Evolutionary conservation across 1,140 invertebrate species (phyloP), one percentile per base, ranked within the genome.

Genomic region (Trichomalopsis sarcophagae): DNA sequence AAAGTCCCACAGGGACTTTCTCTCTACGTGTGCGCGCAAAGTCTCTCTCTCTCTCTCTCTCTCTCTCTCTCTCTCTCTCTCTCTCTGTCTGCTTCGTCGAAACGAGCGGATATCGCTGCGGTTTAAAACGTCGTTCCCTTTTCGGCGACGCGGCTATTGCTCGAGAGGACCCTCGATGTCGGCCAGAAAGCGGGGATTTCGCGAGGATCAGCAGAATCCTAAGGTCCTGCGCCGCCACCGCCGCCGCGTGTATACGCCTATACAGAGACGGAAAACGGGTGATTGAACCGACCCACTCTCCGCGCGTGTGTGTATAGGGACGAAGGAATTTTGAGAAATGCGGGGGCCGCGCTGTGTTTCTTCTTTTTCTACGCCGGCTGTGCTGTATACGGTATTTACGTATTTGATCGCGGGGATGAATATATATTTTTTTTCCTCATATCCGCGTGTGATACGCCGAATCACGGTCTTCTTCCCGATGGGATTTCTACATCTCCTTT

Each of bases 101-200:
- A 93, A 90, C 88, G 89, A 90, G 90, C 89, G 88, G 90, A 92
- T 92, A 93, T 92, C 89, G 91, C 89, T 92, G 92, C 90, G 92
- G 90, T 93, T 93, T 93, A 93, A 93, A 92, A 90, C 91, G 88
- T 90, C 89, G 89, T 90, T 89, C 87, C 84, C 88, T 89, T 88
- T 89, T 71, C 86, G 87, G 21, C 33, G 66, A 44, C 73, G 87
- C 87, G 87, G 88, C 87, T 87, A 89, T 88, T 88, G 89, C 87
- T 84, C 85, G 86, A 86, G 88, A 88, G 85, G 87, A 88, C 88
- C 89, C 89, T 89, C 87, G 27, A 71, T 76, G 81, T 27, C 81
- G 47, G 68, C 78, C 87, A 81, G 86, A 87, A 88, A 86, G 82
- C 85, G 83, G 86, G 88, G 89, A 89, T 91, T 90, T 90, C 84